phyloP scores from a whole-genome alignment of 2,888 invertebrate genomes.

The Deilephila elpenor region DNA sequence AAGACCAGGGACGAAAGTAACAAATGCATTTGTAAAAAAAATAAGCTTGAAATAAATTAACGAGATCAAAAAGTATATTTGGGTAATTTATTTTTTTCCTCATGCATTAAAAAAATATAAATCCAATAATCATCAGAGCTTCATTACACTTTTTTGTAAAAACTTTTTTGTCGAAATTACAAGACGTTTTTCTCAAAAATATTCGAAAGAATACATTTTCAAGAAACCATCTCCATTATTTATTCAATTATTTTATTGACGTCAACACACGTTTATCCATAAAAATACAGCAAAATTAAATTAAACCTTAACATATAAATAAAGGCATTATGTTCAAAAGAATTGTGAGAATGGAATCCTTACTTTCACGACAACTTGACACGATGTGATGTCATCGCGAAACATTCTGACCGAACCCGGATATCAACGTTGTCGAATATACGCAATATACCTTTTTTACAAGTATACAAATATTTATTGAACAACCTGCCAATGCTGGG shows the following conservation, averaged over 20 bases:
- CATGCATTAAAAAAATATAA: no score
- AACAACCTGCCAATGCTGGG: neutral
- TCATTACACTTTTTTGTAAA: no score
- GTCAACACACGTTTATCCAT: neutral
- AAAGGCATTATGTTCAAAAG: slow-evolving; percentile 3
- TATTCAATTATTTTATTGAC: neutral
- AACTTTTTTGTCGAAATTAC: no score
- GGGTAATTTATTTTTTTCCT: no score
- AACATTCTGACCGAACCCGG: slow-evolving; percentile 34
- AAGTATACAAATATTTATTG: slow-evolving; percentile 5
- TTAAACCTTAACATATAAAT: slow-evolving; percentile 1
- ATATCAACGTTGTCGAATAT: slow-evolving; percentile 31
- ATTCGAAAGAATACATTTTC: neutral
- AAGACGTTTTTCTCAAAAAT: neutral
- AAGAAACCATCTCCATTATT: neutral
- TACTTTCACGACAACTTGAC: slow-evolving; percentile 2
- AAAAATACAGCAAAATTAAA: neutral
- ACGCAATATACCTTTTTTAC: slow-evolving; percentile 18
- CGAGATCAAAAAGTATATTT: no score
- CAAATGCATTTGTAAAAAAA: no score
- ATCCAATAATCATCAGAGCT: no score
- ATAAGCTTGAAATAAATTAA: no score
- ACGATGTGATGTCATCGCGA: slow-evolving; percentile 37
- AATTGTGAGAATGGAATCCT: slow-evolving; percentile 1
- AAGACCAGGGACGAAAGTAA: no score